Base-by-base conservation (phyloP, 2,888 invertebrate genomes). In the Seladonia tumulorum region DNA sequence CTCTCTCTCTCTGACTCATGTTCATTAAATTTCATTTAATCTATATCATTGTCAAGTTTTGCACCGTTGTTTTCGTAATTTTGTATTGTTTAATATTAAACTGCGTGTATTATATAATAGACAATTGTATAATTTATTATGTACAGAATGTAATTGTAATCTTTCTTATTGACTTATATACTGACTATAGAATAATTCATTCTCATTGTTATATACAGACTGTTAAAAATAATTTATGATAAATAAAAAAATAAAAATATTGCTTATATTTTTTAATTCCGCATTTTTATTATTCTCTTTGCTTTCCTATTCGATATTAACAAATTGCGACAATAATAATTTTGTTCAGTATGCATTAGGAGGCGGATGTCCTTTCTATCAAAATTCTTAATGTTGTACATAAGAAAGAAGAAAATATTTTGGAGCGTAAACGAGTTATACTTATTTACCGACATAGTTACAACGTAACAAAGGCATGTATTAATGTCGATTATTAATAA, bases 141-240 rank as follows among this genome's bases (percentile, higher is more conserved):
- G 22, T 35, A 45, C 47, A 29, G 35, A 57, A n/a, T 35, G 47
- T 78, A 72, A 72, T 63, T n/a, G 75, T 39, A 29, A 71, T 47
- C 60, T 74, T 77, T 84, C 53, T 79, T 74, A 70, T 57, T 72
- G 16, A 60, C 57, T n/a, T 45, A 14, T 79, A 57, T 35, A 74
- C 18, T 60, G 42, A 42, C 22, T 72, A 35, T 53, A 57, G 18
- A 74, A 47, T 18, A 71, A 66, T 29, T 76, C 66, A 47, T 57
- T 47, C 7, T 75, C 18, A 72, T 39, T 49, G 45, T 53, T 70
- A 14, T 70, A 47, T 84, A 57, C 1, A 75, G 53, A 84, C 25
- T 77, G 74, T 83, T 80, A 70, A 76, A 74, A 49, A 57, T 45
- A 53, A 16, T 83, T 85, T 85, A 22, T 74, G 74, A 85, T 74